Evolutionary conservation across 1,140 invertebrate genomes (phyloP).

Genomic region (Telenomus remus): DNA sequence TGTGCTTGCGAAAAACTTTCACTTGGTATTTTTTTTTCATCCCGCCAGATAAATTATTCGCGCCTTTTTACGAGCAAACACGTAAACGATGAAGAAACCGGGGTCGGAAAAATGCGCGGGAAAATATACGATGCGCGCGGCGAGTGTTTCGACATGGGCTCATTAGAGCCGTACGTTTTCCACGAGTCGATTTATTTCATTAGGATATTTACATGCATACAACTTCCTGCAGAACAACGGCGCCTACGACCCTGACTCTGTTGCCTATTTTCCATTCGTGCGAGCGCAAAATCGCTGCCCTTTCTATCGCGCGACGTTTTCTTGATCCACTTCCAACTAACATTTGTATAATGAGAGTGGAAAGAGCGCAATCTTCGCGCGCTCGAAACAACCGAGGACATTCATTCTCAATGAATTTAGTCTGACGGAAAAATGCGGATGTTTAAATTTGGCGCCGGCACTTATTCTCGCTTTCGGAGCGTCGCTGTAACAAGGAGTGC

Average conservation of each 20-base stretch:
- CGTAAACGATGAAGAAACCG: no score
- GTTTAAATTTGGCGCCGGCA: slow-evolving; percentile 40
- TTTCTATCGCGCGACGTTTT: slow-evolving; percentile 38
- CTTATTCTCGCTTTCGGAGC: not conserved
- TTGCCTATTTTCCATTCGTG: slow-evolving; percentile 53
- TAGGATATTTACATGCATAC: slow-evolving; percentile 46
- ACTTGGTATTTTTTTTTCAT: no score
- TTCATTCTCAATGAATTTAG: slow-evolving; percentile 37
- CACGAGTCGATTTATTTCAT: not conserved
- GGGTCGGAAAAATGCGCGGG: no score
- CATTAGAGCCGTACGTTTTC: not conserved
- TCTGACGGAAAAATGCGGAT: slow-evolving; percentile 32
- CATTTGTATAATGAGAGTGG: slow-evolving; percentile 24
- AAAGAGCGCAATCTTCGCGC: slow-evolving; percentile 16
- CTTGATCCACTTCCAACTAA: slow-evolving; percentile 41
- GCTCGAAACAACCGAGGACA: slow-evolving; percentile 23
- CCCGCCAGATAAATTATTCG: no score
- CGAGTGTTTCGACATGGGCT: no score
- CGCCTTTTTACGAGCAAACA: no score
- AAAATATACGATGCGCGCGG: no score
- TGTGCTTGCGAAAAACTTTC: no score
- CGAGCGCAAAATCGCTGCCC: slow-evolving; percentile 36
- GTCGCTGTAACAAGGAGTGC: slow-evolving; percentile 7
- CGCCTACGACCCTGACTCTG: slow-evolving; percentile 47
- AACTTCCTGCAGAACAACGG: slow-evolving; percentile 36